A percentile compares a stretch with the other conserved stretches of the same genome.
Conservation (phyloP, 2,888 invertebrate species). For the Halictus quadricinctus region DNA sequence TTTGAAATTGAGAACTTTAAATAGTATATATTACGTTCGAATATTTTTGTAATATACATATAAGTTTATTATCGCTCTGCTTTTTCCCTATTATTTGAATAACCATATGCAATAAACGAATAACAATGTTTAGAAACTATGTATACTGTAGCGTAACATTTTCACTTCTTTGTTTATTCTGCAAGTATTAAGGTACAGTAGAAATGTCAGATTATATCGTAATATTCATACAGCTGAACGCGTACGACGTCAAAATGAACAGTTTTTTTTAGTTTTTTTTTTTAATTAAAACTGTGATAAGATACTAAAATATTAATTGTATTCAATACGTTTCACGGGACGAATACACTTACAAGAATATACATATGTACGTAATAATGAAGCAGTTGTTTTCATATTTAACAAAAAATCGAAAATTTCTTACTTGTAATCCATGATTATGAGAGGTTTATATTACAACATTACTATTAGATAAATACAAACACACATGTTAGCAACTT, state of each 20-base stretch:
- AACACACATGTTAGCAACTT: slow-evolving; percentile 70
- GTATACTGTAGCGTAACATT: not conserved
- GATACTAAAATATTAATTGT: not conserved
- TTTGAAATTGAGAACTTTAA: not conserved
- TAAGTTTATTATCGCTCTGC: not conserved
- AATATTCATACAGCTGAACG: not conserved
- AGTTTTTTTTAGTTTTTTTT: too few species aligned
- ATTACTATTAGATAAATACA: slow-evolving; percentile 58
- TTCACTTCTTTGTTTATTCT: not conserved
- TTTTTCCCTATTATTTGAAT: not conserved
- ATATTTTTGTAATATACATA: too few species aligned
- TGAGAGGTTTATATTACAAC: slow-evolving; percentile 48
- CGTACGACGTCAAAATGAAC: not conserved
- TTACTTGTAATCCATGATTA: slow-evolving; percentile 63
- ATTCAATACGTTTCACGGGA: not conserved
- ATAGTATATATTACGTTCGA: not conserved
- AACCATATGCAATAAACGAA: not conserved
- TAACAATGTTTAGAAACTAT: not conserved
- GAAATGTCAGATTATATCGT: not conserved
- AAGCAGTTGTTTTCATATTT: not conserved
- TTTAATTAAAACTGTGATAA: not conserved
- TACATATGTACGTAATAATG: not conserved
- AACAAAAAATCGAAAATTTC: not conserved
- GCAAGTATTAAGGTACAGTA: not conserved
- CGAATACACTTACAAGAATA: not conserved